phyloP scores from a whole-genome alignment of 2,797 vertebrate species.

The Anniella stebbinsi region DNA sequence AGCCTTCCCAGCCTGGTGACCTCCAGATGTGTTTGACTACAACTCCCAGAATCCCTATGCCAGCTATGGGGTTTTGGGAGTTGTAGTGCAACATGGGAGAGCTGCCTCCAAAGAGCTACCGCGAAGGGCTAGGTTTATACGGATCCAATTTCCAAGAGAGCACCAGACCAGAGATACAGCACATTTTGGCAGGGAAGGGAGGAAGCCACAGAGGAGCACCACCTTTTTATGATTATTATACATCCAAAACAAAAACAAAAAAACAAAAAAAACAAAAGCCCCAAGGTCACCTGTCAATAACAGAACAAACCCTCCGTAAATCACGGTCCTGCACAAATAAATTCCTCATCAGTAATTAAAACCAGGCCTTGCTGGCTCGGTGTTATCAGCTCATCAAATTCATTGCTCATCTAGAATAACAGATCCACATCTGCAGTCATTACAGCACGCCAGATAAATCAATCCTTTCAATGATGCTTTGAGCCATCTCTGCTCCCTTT shows the following conservation, averaged over 20 bases:
- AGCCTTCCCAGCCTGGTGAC: no score
- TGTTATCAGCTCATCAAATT: conserved; percentile 87
- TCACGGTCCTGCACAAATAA: conserved; percentile 85
- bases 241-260: conserved; percentile 77
- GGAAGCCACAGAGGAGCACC: neutral
- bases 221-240: conserved; percentile 63
- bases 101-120: neutral
- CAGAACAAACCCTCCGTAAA: conserved; percentile 83
- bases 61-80: no score
- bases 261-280: conserved; percentile 74
- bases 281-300: conserved; percentile 88
- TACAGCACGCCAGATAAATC: conserved; percentile 87
- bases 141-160: conserved; percentile 63
- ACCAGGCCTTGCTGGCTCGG: conserved; percentile 82
- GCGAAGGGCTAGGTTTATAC: conserved; percentile 8
- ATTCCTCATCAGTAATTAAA: conserved; percentile 90
- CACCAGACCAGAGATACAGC: conserved; percentile 78
- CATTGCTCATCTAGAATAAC: conserved; percentile 88
- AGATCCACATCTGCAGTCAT: conserved; percentile 88
- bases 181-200: neutral
- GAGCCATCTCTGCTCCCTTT: conserved; percentile 85
- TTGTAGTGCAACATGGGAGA: neutral
- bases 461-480: conserved; percentile 85
- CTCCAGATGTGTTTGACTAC: no score
- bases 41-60: no score